Conservation (phyloP, 2,113 vertebrate genomes). For the Peromyscus maniculatus region DNA sequence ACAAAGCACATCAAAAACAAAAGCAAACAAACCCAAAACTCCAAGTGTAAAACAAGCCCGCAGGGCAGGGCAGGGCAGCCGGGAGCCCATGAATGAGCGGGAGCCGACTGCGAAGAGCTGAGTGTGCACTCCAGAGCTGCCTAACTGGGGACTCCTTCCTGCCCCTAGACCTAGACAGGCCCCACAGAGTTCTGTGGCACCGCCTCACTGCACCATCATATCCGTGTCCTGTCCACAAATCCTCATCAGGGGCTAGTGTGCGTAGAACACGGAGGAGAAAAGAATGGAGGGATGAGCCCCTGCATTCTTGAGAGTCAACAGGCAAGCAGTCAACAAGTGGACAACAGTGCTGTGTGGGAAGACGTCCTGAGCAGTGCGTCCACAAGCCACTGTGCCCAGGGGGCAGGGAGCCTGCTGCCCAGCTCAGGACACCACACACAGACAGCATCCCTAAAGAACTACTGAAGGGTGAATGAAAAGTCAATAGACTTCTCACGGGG, state of each 20-base stretch:
- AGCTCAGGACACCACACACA: neutral
- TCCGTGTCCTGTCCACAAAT: neutral
- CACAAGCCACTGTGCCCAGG: neutral
- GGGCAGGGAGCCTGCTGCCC: neutral
- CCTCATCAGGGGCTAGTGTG: too few species aligned
- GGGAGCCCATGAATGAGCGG: too few species aligned
- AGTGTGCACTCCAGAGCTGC: fast-evolving
- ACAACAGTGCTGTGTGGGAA: neutral
- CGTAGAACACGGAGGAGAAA: neutral
- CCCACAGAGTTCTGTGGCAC: neutral
- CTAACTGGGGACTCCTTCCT: neutral
- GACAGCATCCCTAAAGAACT: fast-evolving
- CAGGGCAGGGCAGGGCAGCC: neutral
- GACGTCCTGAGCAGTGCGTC: neutral
- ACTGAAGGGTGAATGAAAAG: neutral
- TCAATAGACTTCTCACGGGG: neutral
- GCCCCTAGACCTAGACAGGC: neutral
- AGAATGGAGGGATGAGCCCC: neutral
- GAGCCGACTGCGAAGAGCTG: neutral
- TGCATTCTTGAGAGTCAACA: neutral
- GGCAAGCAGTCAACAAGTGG: neutral
- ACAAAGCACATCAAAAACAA: neutral
- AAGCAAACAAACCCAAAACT: neutral
- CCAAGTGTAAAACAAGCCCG: neutral
- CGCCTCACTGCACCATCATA: fast-evolving